Evolutionary conservation across 2,113 vertebrate genomes (phyloP).

Genomic region (Setophaga kirtlandii): DNA sequence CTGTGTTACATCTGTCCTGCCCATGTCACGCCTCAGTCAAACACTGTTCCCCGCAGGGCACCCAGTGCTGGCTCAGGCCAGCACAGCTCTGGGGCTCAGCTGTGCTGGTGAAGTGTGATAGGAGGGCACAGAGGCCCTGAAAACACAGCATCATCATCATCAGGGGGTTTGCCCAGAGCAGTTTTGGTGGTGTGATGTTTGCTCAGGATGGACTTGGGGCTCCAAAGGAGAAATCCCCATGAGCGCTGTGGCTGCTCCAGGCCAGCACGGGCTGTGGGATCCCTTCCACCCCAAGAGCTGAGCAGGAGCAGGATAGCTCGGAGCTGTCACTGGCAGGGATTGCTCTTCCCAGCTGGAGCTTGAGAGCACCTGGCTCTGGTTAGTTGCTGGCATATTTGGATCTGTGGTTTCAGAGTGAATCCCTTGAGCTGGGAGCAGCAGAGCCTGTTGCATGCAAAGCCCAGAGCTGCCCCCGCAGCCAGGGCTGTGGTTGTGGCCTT

Average conservation of each 20-base stretch:
- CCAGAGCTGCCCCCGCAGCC: background rate
- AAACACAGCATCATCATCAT: rapidly evolving
- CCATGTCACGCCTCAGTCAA: background rate
- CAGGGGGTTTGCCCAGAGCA: background rate
- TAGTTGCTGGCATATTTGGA: background rate
- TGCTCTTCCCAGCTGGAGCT: background rate
- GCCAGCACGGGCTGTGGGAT: rapidly evolving
- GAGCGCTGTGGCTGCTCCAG: rapidly evolving
- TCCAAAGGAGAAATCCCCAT: background rate
- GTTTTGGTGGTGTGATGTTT: background rate
- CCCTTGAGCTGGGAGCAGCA: background rate
- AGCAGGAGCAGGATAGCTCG: rapidly evolving
- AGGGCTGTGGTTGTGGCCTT: background rate
- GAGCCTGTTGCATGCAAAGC: background rate
- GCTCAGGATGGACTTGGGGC: background rate
- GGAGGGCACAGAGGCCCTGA: background rate
- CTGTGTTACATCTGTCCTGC: background rate
- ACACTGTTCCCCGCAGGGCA: background rate
- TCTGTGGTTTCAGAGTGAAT: background rate
- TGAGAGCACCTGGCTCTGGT: background rate
- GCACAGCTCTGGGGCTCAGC: background rate
- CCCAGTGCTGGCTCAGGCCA: background rate
- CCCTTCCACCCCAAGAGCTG: background rate
- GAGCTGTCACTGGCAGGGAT: background rate
- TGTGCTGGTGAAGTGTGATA: background rate